Evolutionary conservation across 2,888 invertebrate species (phyloP), one percentile per base, ranked within the genome.

Genomic region (Dasypogon diadema): DNA sequence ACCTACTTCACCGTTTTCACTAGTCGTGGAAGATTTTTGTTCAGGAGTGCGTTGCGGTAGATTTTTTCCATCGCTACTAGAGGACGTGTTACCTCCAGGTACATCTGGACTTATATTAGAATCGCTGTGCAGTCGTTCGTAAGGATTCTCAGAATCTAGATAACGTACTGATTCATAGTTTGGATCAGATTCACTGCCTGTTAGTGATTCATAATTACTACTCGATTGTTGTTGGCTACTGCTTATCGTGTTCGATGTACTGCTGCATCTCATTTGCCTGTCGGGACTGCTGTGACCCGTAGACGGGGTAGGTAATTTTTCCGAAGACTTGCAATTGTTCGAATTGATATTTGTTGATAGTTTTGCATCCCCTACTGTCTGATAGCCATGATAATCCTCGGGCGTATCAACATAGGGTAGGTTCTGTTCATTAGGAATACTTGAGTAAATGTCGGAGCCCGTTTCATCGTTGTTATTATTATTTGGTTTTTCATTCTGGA

Each of bases 121-220:
- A 22, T 87, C 88, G 22, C 85, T 86, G 54, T 88, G 86, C 12
- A 91, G 86, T 80, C 88, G 88, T 81, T 92, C 92, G 77, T 92
- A 92, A 0, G 92, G 92, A 65, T 92, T 92, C 68, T 91, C 92
- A 24, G 87, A 87, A 77, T 91, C 91, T 81, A 91, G 88, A 84
- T 93, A 93, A 79, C 92, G 92, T 0, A 94, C 93, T 79, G 93
- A 93, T 83, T 94, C 94, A 81, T 94, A 94, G 83, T 94, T 94
- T 0, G 93, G 93, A 87, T 94, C 93, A 0, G 91, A 91, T 83
- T 93, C 93, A 82, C 93, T 93, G 79, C 91, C 92, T 0, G 91
- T 91, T 88, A 93, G 90, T 1, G 92, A 92, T 83, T 93, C 93
- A 82, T 93, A 94, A 84, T 93, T 93, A 2, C 92, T 92, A 81